Percentiles rank a stretch among this genome's conserved stretches.
These are phyloP conservation scores for Euzetes globulus DNA, from an alignment of 2,888 invertebrate species.

Conservation along the genomic window DNA sequence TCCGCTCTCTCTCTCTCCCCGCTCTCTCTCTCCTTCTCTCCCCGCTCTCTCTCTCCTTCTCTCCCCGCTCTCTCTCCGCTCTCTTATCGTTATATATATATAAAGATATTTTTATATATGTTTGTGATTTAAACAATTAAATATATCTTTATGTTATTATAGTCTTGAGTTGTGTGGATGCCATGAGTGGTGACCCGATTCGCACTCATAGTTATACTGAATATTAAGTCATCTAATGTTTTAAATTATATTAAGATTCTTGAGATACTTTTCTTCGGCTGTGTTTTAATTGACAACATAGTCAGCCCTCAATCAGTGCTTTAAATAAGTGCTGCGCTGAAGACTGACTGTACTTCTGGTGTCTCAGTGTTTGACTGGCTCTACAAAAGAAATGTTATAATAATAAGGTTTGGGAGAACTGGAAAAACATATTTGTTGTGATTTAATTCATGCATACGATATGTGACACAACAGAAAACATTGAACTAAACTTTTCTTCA, in stretches of 20 bases:
- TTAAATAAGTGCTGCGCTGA: not conserved
- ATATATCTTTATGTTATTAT: not conserved
- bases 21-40: no score
- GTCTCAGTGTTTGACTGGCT: not conserved
- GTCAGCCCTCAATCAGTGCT: no score
- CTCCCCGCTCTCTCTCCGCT: no score
- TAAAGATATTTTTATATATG: not conserved
- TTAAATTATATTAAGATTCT: not conserved
- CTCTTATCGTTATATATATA: not conserved
- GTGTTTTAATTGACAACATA: not conserved
- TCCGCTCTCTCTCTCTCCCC: no score
- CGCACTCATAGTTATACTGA: not conserved
- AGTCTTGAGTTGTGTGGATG: not conserved
- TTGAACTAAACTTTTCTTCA: no score
- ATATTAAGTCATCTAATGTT: not conserved
- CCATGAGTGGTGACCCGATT: not conserved
- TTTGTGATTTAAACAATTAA: constrained; percentile 5
- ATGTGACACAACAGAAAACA: not conserved
- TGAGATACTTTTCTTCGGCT: not conserved
- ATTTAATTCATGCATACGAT: not conserved
- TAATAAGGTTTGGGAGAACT: not conserved
- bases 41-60: not conserved
- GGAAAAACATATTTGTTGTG: no score
- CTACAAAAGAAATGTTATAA: not conserved
- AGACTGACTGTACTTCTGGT: not conserved